A percentile compares a stretch with the other conserved stretches of the same genome.
These are phyloP conservation scores for Callimorpha dominula DNA, from an alignment of 2,888 invertebrate genomes.

Conservation along the genomic window DNA sequence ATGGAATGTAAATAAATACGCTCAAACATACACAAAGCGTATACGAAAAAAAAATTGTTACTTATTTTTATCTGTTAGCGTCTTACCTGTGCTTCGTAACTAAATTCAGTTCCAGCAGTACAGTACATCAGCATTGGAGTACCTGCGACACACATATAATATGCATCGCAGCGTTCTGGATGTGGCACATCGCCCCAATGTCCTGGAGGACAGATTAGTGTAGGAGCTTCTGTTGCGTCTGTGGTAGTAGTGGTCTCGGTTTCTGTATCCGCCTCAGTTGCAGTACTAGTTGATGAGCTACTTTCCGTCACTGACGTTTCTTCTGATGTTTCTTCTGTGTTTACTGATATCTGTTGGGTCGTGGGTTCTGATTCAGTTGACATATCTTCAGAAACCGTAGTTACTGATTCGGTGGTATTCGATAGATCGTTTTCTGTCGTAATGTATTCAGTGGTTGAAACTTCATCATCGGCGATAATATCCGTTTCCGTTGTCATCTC, in stretches of 20 bases:
- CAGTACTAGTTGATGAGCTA: neutral
- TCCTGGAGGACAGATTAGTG: slow-evolving; percentile 17
- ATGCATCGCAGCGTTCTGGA: slow-evolving; percentile 27
- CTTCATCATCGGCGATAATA: no score
- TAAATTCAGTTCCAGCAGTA: slow-evolving; percentile 57
- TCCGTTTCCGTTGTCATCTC: neutral
- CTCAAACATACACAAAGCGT: no score
- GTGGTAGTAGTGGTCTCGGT: neutral
- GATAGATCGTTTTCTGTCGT: no score
- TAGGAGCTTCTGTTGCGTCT: neutral
- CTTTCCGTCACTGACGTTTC: neutral
- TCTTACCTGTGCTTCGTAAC: slow-evolving; percentile 34
- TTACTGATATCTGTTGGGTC: neutral
- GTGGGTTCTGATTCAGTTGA: neutral
- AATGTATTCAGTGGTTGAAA: neutral
- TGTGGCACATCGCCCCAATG: slow-evolving; percentile 35
- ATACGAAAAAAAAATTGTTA: no score
- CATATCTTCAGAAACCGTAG: neutral
- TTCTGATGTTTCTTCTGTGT: neutral
- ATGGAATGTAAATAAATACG: no score
- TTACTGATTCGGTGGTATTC: neutral
- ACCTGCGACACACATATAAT: slow-evolving; percentile 51
- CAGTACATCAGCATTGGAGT: slow-evolving; percentile 41
- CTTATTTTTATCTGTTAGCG: neutral
- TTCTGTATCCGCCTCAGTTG: neutral